A percentile compares a stretch with the other conserved stretches of the same genome.
Conservation (phyloP, 2,888 invertebrate genomes). For the Temnothorax unifasciatus region DNA sequence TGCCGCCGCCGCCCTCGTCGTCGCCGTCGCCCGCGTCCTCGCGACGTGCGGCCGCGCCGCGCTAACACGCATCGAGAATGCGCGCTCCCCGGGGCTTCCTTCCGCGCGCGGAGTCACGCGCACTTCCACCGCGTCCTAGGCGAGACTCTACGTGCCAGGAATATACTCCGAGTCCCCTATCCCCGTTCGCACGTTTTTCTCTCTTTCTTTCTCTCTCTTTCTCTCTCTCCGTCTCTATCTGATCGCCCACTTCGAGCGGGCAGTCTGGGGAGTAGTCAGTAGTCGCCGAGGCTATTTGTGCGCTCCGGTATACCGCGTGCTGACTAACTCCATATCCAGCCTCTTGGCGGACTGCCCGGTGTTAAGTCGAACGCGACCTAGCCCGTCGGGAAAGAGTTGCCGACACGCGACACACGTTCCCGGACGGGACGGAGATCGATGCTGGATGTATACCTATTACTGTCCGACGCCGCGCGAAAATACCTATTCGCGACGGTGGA, state of each 20-base stretch:
- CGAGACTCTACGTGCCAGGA: constrained; percentile 43
- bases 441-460: background rate
- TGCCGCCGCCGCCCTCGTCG: too few species aligned
- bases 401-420: background rate
- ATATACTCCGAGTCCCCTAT: constrained; percentile 27
- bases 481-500: background rate
- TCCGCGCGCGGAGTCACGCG: constrained; percentile 38
- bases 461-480: background rate
- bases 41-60: constrained; percentile 64
- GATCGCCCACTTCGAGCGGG: constrained; percentile 70
- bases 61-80: constrained; percentile 43
- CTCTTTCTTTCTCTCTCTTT: constrained; percentile 3
- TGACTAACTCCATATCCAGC: constrained; percentile 67
- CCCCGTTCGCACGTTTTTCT: background rate
- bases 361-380: constrained; percentile 55
- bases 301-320: constrained; percentile 70
- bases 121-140: constrained; percentile 46
- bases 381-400: background rate
- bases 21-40: background rate
- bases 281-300: constrained; percentile 75
- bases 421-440: constrained; percentile 26
- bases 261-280: constrained; percentile 58
- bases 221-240: background rate
- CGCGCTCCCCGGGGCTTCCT: constrained; percentile 15
- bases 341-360: background rate